A percentile compares a stretch with the other conserved stretches of the same genome.
Conservation (phyloP, 2,113 vertebrate genomes). For the Rhipidura dahli region DNA sequence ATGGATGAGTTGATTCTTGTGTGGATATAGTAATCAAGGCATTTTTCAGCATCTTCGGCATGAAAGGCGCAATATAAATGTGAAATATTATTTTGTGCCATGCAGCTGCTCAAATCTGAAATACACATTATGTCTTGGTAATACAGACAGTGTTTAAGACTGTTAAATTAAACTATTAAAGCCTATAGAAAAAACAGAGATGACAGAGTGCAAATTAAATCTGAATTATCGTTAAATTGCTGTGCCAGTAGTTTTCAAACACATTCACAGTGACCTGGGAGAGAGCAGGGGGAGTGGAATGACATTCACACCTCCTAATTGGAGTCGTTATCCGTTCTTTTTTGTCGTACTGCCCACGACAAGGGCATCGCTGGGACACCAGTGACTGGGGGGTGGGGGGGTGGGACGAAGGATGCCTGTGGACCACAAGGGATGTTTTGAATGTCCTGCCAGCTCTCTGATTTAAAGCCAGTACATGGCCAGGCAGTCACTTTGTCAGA, state of each 20-base stretch:
- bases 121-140: slow-evolving; percentile 41
- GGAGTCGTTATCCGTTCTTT: slow-evolving; percentile 2
- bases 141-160: slow-evolving; percentile 50
- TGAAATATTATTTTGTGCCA: slow-evolving; percentile 52
- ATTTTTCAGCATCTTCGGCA: neutral
- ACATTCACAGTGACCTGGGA: slow-evolving; percentile 35
- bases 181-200: slow-evolving; percentile 36
- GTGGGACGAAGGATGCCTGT: neutral
- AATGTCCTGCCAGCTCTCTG: neutral
- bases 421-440: neutral
- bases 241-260: slow-evolving; percentile 47
- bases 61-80: slow-evolving; percentile 45
- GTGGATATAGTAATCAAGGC: slow-evolving; percentile 23
- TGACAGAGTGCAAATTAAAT: slow-evolving; percentile 62
- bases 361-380: neutral
- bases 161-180: slow-evolving; percentile 63
- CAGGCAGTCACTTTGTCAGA: neutral
- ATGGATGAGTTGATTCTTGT: slow-evolving; percentile 43
- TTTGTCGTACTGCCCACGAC: neutral
- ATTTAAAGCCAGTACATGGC: neutral
- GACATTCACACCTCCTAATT: slow-evolving; percentile 47
- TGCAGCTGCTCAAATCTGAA: slow-evolving; percentile 45
- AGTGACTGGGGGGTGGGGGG: neutral
- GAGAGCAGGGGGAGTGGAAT: slow-evolving; percentile 24
- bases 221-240: slow-evolving; percentile 52